These are phyloP conservation scores for Pseudopipra pipra DNA, from an alignment of 2,113 vertebrate species.

Conservation along the genomic window DNA sequence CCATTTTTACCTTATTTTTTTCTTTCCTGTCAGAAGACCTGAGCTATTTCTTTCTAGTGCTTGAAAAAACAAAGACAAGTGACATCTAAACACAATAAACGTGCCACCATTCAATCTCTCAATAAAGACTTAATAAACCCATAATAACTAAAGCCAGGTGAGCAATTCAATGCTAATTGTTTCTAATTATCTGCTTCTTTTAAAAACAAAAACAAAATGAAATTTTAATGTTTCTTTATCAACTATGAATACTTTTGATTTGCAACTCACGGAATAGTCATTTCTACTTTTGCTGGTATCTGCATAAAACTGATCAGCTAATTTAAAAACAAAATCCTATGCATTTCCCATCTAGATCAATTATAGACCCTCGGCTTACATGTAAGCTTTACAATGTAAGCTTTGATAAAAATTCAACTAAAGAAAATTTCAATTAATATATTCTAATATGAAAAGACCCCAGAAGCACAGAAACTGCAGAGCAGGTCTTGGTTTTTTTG, in stretches of 20 bases:
- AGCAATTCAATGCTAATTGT: slow-evolving; percentile 28
- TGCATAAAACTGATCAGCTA: neutral
- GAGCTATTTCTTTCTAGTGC: neutral
- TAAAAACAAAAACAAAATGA: neutral
- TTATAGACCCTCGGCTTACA: neutral
- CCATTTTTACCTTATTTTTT: neutral
- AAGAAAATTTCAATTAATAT: neutral
- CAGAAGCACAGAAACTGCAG: neutral
- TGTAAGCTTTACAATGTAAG: neutral
- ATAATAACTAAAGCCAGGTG: neutral
- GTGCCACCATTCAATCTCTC: neutral
- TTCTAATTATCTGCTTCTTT: neutral
- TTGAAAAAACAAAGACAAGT: neutral
- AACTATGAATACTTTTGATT: neutral
- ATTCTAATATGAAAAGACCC: neutral
- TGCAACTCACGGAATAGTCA: neutral
- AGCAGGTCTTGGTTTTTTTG: neutral
- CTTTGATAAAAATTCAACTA: neutral
- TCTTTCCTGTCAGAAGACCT: neutral
- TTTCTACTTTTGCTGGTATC: neutral
- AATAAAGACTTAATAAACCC: slow-evolving; percentile 13
- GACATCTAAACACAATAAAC: slow-evolving; percentile 15
- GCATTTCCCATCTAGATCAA: neutral
- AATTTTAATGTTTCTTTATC: neutral
- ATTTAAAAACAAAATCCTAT: neutral